Base-by-base conservation (phyloP, 2,888 invertebrate genomes). In the Tinea trinotella region DNA sequence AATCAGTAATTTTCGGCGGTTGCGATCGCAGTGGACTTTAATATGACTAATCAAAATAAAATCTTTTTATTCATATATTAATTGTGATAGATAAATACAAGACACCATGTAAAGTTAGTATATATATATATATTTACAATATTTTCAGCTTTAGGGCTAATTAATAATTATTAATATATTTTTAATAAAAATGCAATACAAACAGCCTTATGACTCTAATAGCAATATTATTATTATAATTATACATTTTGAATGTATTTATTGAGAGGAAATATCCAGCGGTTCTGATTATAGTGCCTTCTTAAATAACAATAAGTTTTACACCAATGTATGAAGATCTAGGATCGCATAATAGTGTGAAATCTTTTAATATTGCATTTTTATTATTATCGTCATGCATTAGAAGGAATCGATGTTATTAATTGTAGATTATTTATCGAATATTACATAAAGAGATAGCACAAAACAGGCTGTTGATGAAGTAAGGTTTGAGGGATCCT, bases 291-390 rank as follows among this genome's bases (percentile, higher is more conserved):
- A 46, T 46, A 44, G 46, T 46, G 46, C 46, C 46, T 46, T 46
- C 46, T 46, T 44, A 13, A 44, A 44, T 46, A n/a, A 46, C 46
- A 46, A 46, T 46, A 46, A 46, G 46, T 46, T 46, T 46, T 46
- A 17, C 46, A 46, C 15, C 46, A 46, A 46, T 46, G 46, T 46
- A 46, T 46, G 46, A 19, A 17, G 46, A 46, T 46, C 46, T 12
- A 46, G 46, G 46, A 46, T 46, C 46, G 19, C 17, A 17, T 19
- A 17, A 15, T 40, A 13, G 12, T 46, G 46, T 46, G 46, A 46
- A 17, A 46, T 46, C n/a, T 46, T 46, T 46, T n/a, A n/a, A 19
- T 46, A 19, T 18, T 46, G 46, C 19, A 46, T 15, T 15, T 40
- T 40, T 40, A 30, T 40, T 40, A 15, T 40, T 40, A 40, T 40